phyloP scores from a whole-genome alignment of 2,888 invertebrate genomes.

The Trichopria drosophilae region DNA sequence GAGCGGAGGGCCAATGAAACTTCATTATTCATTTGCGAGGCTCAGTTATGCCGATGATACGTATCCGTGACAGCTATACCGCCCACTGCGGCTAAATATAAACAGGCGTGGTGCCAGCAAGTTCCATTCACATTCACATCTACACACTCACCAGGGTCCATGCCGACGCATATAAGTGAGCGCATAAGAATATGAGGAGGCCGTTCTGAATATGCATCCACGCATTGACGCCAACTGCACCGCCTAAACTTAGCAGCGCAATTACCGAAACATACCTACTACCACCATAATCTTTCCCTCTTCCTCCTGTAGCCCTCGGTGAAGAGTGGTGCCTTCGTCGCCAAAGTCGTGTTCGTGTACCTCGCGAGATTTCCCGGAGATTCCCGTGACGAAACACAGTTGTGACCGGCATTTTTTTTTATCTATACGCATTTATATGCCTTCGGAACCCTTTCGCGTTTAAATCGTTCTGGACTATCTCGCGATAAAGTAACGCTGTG shows the following conservation, averaged over 20 bases:
- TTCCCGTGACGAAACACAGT: constrained; percentile 6
- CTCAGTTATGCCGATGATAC: constrained; percentile 59
- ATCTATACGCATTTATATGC: neutral
- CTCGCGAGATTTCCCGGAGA: constrained; percentile 27
- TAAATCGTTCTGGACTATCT: too few species aligned
- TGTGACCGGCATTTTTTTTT: neutral
- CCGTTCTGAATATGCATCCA: constrained; percentile 58
- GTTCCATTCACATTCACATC: constrained; percentile 56
- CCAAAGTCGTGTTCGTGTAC: constrained; percentile 21
- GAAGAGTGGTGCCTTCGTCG: too few species aligned
- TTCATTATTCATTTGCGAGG: constrained; percentile 57
- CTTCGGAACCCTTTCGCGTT: too few species aligned
- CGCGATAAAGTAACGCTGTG: too few species aligned
- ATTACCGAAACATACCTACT: constrained; percentile 55
- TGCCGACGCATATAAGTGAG: constrained; percentile 46
- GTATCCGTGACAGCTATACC: constrained; percentile 59
- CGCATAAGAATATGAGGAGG: constrained; percentile 54
- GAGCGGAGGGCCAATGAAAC: constrained; percentile 44
- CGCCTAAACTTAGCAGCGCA: constrained; percentile 57
- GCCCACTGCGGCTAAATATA: constrained; percentile 59
- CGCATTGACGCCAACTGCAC: constrained; percentile 58
- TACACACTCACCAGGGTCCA: constrained; percentile 35
- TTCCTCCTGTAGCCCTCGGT: too few species aligned
- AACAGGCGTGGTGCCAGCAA: constrained; percentile 57
- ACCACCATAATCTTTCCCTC: constrained; percentile 47